Percentiles rank a stretch among this genome's conserved stretches.
Conservation (phyloP, 2,888 invertebrate species). For the Pandemis cinnamomeana region DNA sequence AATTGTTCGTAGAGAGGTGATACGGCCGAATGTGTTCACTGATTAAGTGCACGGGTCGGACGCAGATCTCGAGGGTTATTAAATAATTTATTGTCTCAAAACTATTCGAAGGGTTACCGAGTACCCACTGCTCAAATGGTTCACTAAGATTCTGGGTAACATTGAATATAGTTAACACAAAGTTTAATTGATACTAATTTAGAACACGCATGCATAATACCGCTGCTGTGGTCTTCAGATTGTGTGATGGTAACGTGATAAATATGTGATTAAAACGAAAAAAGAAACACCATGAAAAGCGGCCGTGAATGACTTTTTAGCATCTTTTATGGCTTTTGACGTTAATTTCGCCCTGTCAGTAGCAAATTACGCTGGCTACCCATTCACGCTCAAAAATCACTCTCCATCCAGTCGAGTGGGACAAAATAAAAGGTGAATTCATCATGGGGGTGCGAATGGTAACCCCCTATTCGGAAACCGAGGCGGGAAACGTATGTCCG, state of each 20-base stretch:
- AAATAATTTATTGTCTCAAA: conserved; percentile 82
- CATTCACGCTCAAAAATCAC: conserved; percentile 83
- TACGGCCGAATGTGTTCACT: conserved; percentile 73
- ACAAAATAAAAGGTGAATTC: conserved; percentile 83
- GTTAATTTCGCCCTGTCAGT: conserved; percentile 79
- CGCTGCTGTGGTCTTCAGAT: background rate
- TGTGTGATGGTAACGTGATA: background rate
- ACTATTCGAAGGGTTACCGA: conserved; percentile 69
- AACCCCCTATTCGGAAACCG: conserved; percentile 73
- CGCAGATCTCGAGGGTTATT: conserved; percentile 73
- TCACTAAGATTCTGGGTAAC: conserved; percentile 4
- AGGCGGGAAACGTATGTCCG: conserved; percentile 80
- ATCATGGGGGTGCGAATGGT: conserved; percentile 74
- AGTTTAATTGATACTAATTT: background rate
- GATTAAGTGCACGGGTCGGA: conserved; percentile 77
- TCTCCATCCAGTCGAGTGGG: conserved; percentile 82
- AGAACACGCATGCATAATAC: background rate
- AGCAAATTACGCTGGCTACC: conserved; percentile 80
- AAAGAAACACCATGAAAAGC: conserved; percentile 55
- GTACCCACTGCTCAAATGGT: conserved; percentile 13
- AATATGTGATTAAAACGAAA: background rate
- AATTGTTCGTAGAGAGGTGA: conserved; percentile 80
- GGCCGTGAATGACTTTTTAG: conserved; percentile 75
- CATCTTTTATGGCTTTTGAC: conserved; percentile 80
- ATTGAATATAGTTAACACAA: conserved; percentile 2